Conservation (phyloP, 2,797 vertebrate genomes). For the Euthynnus affinis region DNA sequence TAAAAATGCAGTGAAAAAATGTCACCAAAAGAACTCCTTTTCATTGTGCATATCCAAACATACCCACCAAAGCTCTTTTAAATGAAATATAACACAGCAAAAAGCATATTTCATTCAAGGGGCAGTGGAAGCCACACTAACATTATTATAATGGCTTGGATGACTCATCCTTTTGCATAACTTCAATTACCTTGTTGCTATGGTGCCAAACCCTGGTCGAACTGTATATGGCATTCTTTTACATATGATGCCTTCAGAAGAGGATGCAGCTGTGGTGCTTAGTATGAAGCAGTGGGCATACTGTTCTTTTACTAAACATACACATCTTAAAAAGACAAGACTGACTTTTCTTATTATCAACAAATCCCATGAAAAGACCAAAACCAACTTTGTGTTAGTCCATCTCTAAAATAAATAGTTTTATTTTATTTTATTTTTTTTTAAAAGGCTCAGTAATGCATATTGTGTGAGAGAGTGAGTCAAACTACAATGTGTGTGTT, state of each 20-base stretch:
- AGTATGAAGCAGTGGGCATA: not conserved
- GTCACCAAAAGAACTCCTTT: constrained; percentile 2
- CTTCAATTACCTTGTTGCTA: constrained; percentile 78
- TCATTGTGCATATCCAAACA: not conserved
- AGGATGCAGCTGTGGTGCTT: constrained; percentile 7
- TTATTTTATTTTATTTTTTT: too few relatives aligned
- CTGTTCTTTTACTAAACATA: constrained; percentile 3
- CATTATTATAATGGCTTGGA: constrained; percentile 48
- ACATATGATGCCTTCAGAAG: constrained; percentile 32
- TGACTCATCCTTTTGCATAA: constrained; percentile 79
- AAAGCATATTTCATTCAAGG: constrained; percentile 43
- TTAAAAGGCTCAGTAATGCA: too few relatives aligned
- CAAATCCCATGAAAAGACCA: not conserved
- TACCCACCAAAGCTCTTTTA: constrained; percentile 15
- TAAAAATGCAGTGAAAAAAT: constrained; percentile 19
- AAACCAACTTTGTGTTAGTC: not conserved
- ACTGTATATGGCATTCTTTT: constrained; percentile 49
- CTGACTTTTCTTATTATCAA: not conserved
- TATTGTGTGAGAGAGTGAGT: too few relatives aligned
- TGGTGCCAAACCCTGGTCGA: constrained; percentile 60
- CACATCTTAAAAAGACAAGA: constrained; percentile 2
- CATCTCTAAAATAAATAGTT: too few relatives aligned
- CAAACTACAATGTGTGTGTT: too few relatives aligned
- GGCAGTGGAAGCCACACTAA: constrained; percentile 35
- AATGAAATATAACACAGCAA: constrained; percentile 29